Conservation (phyloP, 2,888 invertebrate genomes). For the Liopterus haemorrhoidalis region DNA sequence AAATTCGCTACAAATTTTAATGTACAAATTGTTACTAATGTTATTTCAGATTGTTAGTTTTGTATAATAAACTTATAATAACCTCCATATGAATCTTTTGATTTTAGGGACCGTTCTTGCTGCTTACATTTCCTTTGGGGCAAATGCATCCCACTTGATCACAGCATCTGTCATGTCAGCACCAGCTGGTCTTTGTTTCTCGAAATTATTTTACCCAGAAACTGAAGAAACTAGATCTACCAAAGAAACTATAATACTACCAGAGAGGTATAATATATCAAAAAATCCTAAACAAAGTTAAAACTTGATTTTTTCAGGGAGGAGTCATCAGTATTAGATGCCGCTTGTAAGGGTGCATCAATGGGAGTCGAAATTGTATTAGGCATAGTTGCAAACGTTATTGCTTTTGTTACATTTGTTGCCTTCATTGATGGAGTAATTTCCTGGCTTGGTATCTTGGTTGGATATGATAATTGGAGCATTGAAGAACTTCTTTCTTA, state of each 20-base stretch:
- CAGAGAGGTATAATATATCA: conserved; percentile 53
- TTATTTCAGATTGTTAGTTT: no score
- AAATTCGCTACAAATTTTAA: no score
- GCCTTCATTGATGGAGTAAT: conserved; percentile 77
- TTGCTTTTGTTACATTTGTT: conserved; percentile 85
- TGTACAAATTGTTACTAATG: no score
- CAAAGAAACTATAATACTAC: conserved; percentile 66
- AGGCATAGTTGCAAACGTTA: conserved; percentile 84
- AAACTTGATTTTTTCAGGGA: conserved; percentile 51
- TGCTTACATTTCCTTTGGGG: conserved; percentile 86
- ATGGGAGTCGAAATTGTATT: conserved; percentile 74
- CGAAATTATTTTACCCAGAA: conserved; percentile 91
- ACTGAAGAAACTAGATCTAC: conserved; percentile 72
- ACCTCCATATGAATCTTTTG: no score
- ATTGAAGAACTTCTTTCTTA: conserved; percentile 78
- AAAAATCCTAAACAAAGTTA: background rate
- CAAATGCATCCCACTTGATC: conserved; percentile 79
- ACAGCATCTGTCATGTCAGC: conserved; percentile 96
- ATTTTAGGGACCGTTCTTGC: conserved; percentile 78
- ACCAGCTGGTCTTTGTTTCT: conserved; percentile 82
- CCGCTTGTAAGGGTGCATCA: conserved; percentile 83
- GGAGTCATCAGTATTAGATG: conserved; percentile 81
- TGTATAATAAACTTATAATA: no score
- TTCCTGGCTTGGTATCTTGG: conserved; percentile 71
- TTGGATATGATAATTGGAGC: conserved; percentile 60